Evolutionary conservation across 2,797 vertebrate genomes (phyloP), one percentile per base, ranked within the genome.

Genomic region (Geotrypetes seraphini): DNA sequence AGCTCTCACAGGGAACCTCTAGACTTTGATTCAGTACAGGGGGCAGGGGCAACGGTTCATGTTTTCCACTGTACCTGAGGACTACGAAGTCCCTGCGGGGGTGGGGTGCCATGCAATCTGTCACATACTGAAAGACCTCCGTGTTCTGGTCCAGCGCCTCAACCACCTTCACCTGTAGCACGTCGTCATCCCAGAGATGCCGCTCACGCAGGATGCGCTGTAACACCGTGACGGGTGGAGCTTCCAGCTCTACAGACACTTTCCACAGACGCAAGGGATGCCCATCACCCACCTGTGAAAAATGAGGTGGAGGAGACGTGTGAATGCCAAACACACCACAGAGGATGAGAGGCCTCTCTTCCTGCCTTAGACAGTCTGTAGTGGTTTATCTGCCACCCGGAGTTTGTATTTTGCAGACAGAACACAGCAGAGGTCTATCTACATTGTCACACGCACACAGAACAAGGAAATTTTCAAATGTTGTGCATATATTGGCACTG

Each of bases 31-130:
- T n/a, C n/a, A n/a, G n/a, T n/a, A n/a, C n/a, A n/a, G 7, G 4
- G 6, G 24, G 12, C 9, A 15, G 25, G 14, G 5, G 25, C 13
- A 2, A 8, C 12, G 8, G 26, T 5, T 8, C 25, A 26, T n/a
- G n/a, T n/a, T 2, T 0, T 5, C 9, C 10, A n/a, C 5, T 74
- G 75, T 61, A 90, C 87, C 84, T 72, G 17, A 90, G 76, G 19
- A 88, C 77, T 19, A 89, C 65, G 1, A 83, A 91, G 50, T 90
- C 84, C 7, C 86, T 53, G 46, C 69, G 75, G 0, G 88, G 88
- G 34, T 86, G 88, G 0, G 87, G 88, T 0, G 84, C 87, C 87
- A 91, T 90, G 77, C 85, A 89, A 69, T 89, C 86, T 0, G 66
- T 87, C 21, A 88, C 71, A 1, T 87, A 90, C 60, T 89, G 86